Percentiles rank a stretch among this genome's conserved stretches.
These are phyloP conservation scores for Grammomys surdaster DNA, from an alignment of 2,113 vertebrate species.

Conservation along the genomic window DNA sequence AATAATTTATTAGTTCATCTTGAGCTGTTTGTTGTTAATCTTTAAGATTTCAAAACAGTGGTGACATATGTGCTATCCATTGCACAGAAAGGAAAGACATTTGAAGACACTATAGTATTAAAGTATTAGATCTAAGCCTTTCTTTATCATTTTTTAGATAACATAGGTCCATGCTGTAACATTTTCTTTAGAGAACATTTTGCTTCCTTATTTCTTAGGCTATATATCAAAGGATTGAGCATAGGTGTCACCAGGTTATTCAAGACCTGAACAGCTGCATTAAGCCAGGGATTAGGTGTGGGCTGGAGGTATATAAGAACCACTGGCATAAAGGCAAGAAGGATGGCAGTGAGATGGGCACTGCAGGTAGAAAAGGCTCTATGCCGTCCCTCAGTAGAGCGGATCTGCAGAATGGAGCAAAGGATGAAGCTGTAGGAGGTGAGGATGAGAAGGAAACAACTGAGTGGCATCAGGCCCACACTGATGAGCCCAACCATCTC, in stretches of 20 bases:
- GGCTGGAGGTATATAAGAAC: conserved; percentile 78
- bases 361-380: conserved; percentile 77
- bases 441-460: conserved; percentile 70
- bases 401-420: conserved; percentile 66
- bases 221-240: conserved; percentile 76
- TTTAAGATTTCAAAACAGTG: background rate
- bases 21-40: background rate
- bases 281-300: conserved; percentile 59
- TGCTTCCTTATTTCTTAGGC: conserved; percentile 73
- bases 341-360: conserved; percentile 75
- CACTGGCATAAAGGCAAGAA: conserved; percentile 75
- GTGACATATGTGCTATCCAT: background rate
- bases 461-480: conserved; percentile 69
- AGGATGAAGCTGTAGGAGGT: conserved; percentile 74
- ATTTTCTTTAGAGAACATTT: conserved; percentile 63
- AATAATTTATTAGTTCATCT: background rate
- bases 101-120: background rate
- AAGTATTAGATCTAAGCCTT: background rate
- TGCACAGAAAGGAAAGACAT: background rate
- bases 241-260: conserved; percentile 75
- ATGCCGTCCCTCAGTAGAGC: background rate
- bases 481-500: conserved; percentile 72
- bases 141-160: background rate
- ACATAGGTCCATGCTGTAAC: background rate
- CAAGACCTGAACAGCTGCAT: conserved; percentile 72